Evolutionary conservation across 2,888 invertebrate genomes (phyloP), one percentile per base, ranked within the genome.

Genomic region (Melolontha melolontha): DNA sequence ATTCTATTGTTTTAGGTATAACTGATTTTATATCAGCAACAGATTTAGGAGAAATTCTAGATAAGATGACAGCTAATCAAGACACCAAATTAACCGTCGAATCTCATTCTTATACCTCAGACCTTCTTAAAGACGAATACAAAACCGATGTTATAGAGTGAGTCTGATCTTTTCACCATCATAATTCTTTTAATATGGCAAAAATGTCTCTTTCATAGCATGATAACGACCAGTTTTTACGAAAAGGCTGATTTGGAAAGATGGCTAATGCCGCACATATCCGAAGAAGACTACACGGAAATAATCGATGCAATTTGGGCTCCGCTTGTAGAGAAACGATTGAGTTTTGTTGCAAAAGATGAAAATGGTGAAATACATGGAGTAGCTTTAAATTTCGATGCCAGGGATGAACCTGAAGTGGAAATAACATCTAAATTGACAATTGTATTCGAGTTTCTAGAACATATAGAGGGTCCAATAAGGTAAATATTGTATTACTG

Each of bases 191-290:
- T 22, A 8, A 55, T 17, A 16, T 41, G 16, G 0, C 17, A 27
- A 17, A 8, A 49, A 16, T 17, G 14, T 7, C 17, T 12, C 40
- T 10, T 39, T 83, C 82, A 34, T 80, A 94, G 94, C 67, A 94
- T 95, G 84, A 91, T 95, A 70, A 91, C 92, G 0, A 89, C 91
- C 5, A 95, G 95, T 79, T 95, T 95, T 83, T 92, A 92, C 81
- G 89, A 89, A 77, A 95, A 95, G 82, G 95, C 94, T 0, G 95
- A 95, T 79, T 79, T 96, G 74, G 95, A 95, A 78, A 89, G 89
- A 78, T 94, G 92, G 88, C 80, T 94, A 12, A 88, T 89, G 71
- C 90, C 91, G 1, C 88, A 90, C 68, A 89, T 94, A 14, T 83
- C 86, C 7, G 85, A 87, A 5, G 81, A 84, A 0, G 93, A 94